Percentiles rank a stretch among this genome's conserved stretches.
Conservation (phyloP, 2,888 invertebrate genomes). For the Rhogogaster chlorosoma region DNA sequence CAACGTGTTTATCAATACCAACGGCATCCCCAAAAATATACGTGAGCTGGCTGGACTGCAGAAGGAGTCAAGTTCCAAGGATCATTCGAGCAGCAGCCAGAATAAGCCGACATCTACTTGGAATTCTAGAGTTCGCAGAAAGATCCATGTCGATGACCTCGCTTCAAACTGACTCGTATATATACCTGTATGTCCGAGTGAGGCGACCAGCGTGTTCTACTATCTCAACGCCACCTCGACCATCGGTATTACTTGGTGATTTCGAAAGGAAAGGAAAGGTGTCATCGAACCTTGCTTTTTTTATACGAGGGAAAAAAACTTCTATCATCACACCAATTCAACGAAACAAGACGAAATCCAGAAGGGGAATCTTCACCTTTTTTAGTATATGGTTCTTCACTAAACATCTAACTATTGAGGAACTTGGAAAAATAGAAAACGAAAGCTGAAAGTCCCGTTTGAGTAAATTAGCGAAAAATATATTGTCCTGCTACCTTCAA, state of each 20-base stretch:
- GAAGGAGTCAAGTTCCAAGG: conserved; percentile 49
- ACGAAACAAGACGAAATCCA: neutral
- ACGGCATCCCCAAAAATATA: conserved; percentile 39
- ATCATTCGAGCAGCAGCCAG: conserved; percentile 49
- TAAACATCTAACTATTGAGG: neutral
- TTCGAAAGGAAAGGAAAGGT: conserved; percentile 1
- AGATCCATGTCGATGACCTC: conserved; percentile 48
- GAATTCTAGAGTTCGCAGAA: conserved; percentile 52
- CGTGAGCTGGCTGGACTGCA: conserved; percentile 14
- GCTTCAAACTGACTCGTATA: conserved; percentile 19
- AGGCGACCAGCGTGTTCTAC: conserved; percentile 16
- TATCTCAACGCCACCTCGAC: neutral
- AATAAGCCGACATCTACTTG: conserved; percentile 52
- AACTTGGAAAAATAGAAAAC: neutral
- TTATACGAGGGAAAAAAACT: neutral
- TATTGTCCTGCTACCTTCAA: neutral
- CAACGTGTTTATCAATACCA: neutral
- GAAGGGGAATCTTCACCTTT: neutral
- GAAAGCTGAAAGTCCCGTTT: neutral
- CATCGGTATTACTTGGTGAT: neutral
- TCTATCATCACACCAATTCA: neutral
- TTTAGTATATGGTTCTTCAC: too few relatives aligned
- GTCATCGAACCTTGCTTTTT: conserved; percentile 11
- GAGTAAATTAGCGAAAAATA: neutral
- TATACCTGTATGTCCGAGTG: neutral